These are phyloP conservation scores for human (Homo sapiens) DNA, from an alignment of 2,113 vertebrate species.

Conservation along the genomic window GRCh38 chr6:158249001-158249500, in stretches of 20 bases:
- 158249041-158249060: too few species aligned
- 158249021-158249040: too few species aligned
- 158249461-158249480: not conserved
- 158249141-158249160: not conserved
- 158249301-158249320: constrained; percentile 22
- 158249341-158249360: not conserved
- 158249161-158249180: not conserved
- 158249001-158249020: too few species aligned
- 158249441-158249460: not conserved
- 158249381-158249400: not conserved
- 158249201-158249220: not conserved
- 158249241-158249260: not conserved
- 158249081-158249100: too few species aligned
- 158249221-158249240: constrained; percentile 18
- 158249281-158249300: constrained; percentile 9
- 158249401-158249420: constrained; percentile 2
- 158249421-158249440: not conserved
- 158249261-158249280: constrained; percentile 2
- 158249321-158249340: constrained; percentile 35
- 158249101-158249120: too few species aligned
- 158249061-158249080: too few species aligned
- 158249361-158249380: not conserved
- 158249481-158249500: not conserved
- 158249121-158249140: not conserved
- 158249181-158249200: not conserved